Evolutionary conservation across 2,888 invertebrate genomes (phyloP), one percentile per base, ranked within the genome.

Genomic region (Caenorhabditis auriculariae): DNA sequence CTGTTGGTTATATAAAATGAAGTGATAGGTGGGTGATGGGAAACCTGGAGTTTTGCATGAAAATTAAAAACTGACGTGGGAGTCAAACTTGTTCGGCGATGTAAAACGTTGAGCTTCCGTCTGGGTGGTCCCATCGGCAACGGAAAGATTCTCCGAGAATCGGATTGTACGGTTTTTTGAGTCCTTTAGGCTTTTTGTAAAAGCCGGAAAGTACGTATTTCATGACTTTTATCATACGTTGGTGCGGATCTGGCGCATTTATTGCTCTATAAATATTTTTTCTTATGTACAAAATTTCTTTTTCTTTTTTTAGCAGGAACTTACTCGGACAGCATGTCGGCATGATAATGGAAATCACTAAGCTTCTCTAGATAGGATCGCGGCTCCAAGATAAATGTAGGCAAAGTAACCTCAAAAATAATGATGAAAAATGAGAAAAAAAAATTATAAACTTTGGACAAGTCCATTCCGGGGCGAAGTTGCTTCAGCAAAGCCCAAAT

Each of bases 81-180:
- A 21, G 17, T 17, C 39, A 32, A 53, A 91, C 93, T 87, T 94
- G 94, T 82, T 94, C 93, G 12, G 93, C 89, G 24, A 94, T 85
- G 81, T 93, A 94, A 80, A 90, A 93, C 0, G 94, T 94, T 61
- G 90, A 88, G 19, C 89, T 89, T 47, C 89, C 89, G 51, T 88
- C 88, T 27, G 83, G 80, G 83, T 93, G 91, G 66, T 88, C 86
- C 93, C 93, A 94, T 82, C 88, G 91, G 78, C 91, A 92, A 59
- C 89, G 88, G 85, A 98, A 98, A 59, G 92, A 88, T 85, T 98
- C 98, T 1, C 98, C 98, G 75, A 98, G 85, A 72, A 98, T 90
- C 2, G 98, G 96, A 86, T 98, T 98, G 85, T 96, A 98, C 0
- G 96, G 96, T 82, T 98, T 98, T 85, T 95, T 96, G 65, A 96